These are phyloP conservation scores for Coremacera marginata DNA, from an alignment of 2,888 invertebrate genomes.

Conservation along the genomic window DNA sequence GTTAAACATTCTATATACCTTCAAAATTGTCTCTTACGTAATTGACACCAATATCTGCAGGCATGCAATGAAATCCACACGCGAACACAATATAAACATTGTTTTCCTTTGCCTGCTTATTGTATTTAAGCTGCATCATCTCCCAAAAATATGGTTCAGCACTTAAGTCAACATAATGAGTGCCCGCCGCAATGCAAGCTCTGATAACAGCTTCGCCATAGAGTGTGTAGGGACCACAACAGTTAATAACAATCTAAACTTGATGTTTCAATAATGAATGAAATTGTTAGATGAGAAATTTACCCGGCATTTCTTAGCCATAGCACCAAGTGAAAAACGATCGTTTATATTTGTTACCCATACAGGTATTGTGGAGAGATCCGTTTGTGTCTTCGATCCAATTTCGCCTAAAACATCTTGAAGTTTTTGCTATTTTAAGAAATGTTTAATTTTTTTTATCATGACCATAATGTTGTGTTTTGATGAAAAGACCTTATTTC, in stretches of 20 bases:
- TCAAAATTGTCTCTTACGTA: slow-evolving; percentile 80
- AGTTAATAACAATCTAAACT: slow-evolving; percentile 77
- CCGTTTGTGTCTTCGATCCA: slow-evolving; percentile 67
- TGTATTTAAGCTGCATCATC: slow-evolving; percentile 82
- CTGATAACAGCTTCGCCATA: slow-evolving; percentile 80
- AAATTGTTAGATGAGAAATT: neutral
- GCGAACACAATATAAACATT: slow-evolving; percentile 86
- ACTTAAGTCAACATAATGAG: slow-evolving; percentile 90
- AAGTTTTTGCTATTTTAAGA: slow-evolving; percentile 64
- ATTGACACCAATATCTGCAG: slow-evolving; percentile 85
- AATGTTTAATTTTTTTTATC: neutral
- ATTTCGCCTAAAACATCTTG: slow-evolving; percentile 66
- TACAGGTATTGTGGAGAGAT: slow-evolving; percentile 72
- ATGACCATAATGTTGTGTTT: neutral
- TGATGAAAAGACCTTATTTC: slow-evolving; percentile 66
- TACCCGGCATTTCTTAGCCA: slow-evolving; percentile 82
- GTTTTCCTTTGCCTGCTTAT: slow-evolving; percentile 77
- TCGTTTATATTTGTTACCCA: slow-evolving; percentile 82
- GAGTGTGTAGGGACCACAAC: slow-evolving; percentile 88
- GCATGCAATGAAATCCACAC: slow-evolving; percentile 92
- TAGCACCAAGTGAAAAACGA: slow-evolving; percentile 78
- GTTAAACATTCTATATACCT: slow-evolving; percentile 61
- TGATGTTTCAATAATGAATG: neutral
- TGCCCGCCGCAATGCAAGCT: slow-evolving; percentile 82
- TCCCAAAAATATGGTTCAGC: slow-evolving; percentile 91